These are phyloP conservation scores for Pammene fasciana DNA, from an alignment of 2,888 invertebrate species.

Conservation along the genomic window DNA sequence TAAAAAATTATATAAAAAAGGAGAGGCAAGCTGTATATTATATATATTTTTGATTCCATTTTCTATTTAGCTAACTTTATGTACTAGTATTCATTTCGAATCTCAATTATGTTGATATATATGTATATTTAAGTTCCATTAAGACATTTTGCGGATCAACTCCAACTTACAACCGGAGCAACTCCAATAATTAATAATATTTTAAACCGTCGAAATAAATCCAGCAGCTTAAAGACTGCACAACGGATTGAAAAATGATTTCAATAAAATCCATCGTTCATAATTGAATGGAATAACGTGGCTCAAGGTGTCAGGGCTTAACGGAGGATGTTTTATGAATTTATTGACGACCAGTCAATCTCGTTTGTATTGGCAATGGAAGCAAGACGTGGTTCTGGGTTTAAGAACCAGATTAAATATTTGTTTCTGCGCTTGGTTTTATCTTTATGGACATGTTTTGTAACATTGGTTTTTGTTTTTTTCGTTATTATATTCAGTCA, in stretches of 20 bases:
- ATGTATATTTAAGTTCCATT: too few species aligned
- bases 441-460: too few species aligned
- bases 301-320: conserved; percentile 24
- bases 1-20: too few species aligned
- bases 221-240: conserved; percentile 30
- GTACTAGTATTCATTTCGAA: too few species aligned
- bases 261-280: conserved; percentile 28
- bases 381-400: background rate
- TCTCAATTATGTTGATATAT: too few species aligned
- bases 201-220: conserved; percentile 21
- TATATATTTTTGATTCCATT: too few species aligned
- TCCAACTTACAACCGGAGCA: conserved; percentile 1
- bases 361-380: background rate
- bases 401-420: background rate
- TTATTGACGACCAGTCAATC: conserved; percentile 8
- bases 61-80: too few species aligned
- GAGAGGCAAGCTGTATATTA: too few species aligned
- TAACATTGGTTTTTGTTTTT: too few species aligned
- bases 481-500: too few species aligned
- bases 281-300: conserved; percentile 36
- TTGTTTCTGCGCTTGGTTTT: too few species aligned
- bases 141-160: background rate
- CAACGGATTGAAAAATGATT: conserved; percentile 34
- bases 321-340: conserved; percentile 31
- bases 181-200: conserved; percentile 15